These are phyloP conservation scores for Parambassis ranga DNA, from an alignment of 2,797 vertebrate species.

Conservation along the genomic window DNA sequence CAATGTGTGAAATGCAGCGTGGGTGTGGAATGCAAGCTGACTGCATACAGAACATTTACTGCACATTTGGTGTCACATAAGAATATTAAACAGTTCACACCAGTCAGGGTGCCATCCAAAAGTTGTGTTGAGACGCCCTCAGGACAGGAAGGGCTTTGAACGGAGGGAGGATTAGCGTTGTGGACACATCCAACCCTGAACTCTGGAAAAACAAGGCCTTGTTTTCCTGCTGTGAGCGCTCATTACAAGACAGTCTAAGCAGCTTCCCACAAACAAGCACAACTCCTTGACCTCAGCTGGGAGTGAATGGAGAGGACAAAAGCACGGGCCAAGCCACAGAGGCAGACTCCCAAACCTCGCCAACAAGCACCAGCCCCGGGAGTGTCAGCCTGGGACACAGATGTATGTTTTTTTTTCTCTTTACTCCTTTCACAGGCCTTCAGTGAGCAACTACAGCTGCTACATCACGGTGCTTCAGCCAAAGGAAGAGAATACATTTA, in stretches of 20 bases:
- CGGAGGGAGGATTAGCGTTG: conserved; percentile 6
- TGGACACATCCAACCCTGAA: conserved; percentile 49
- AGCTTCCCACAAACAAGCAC: conserved; percentile 67
- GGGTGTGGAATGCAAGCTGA: conserved; percentile 3
- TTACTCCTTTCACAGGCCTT: conserved; percentile 13
- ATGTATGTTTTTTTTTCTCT: conserved; percentile 27
- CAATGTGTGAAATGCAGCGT: conserved; percentile 30
- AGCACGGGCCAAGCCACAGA: conserved; percentile 68
- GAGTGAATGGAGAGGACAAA: conserved; percentile 63
- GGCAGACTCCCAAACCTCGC: conserved; percentile 57
- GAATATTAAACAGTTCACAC: too few species aligned
- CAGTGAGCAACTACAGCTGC: conserved; percentile 18
- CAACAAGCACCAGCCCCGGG: conserved; percentile 62
- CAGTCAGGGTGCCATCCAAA: not conserved
- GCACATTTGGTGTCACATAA: too few species aligned
- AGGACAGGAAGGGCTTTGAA: conserved; percentile 13
- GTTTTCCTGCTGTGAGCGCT: conserved; percentile 66
- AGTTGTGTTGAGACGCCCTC: conserved; percentile 8
- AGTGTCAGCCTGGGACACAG: conserved; percentile 64
- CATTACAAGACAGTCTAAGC: conserved; percentile 60
- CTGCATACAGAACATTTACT: not conserved
- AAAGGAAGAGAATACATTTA: not conserved
- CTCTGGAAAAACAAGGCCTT: conserved; percentile 64
- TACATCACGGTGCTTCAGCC: not conserved
- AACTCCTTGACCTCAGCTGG: conserved; percentile 71